Base-by-base conservation (phyloP, 2,113 vertebrate genomes). In the Anguilla japonica region DNA sequence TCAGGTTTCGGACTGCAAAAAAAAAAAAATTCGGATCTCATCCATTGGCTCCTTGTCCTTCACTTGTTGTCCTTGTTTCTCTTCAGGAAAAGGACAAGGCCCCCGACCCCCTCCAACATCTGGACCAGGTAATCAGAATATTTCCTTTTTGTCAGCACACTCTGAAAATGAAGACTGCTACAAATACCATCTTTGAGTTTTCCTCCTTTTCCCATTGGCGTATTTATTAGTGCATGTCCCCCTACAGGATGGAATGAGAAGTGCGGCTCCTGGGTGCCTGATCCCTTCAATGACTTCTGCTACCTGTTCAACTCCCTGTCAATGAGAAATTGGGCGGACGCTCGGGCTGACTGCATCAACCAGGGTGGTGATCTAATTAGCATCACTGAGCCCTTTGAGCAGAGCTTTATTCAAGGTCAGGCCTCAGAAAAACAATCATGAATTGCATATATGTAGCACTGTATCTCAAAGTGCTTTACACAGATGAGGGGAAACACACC, bases 281-380 rank as follows among this genome's bases (percentile, higher is more conserved):
- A 95, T 85, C 95, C 95, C 0, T 95, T 95, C 11, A 96, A 94
- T 9, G 95, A 96, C 89, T 95, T 86, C 92, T 96, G 96, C 90
- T 96, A 96, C 92, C 92, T 93, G 85, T 93, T 96, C 14, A 94
- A 92, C 88, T 91, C 79, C 86, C 88, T 95, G 88, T 95, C 93
- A 0, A 87, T 89, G 88, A 93, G 95, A 86, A 94, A 83, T 0
- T 96, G 96, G 96, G 88, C 91, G 0, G 95, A 95, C 14, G 95
- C 96, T 56, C 94, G 93, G 5, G 89, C 93, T 0, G 96, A 96
- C 91, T 96, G 95, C 7, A 14, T 94, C 40, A 92, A 95, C 92
- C 95, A 96, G 90, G 94, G 94, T 26, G 95, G 94, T 75, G 94
- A 96, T 86, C 94, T 96, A 6, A 0, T 94, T 85, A 96, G 96